phyloP scores from a whole-genome alignment of 2,113 vertebrate genomes.

The Argyrosomus japonicus region DNA sequence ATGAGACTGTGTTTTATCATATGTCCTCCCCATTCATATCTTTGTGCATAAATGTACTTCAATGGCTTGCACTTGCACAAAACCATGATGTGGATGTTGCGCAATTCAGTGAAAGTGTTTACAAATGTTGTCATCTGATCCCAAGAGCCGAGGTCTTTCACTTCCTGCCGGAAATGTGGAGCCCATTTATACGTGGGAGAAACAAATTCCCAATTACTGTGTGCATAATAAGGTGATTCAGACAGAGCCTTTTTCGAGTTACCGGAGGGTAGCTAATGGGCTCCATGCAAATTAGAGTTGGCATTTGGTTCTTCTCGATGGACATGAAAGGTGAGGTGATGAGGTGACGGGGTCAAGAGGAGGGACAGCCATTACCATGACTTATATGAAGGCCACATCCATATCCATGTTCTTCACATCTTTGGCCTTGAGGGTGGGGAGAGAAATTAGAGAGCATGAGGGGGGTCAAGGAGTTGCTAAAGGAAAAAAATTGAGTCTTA shows the following conservation, averaged over 20 bases:
- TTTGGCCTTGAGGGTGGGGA: slow-evolving; percentile 33
- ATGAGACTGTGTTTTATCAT: too few relatives aligned
- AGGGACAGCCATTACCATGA: slow-evolving; percentile 74
- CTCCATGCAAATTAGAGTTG: slow-evolving; percentile 74
- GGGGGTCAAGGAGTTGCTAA: slow-evolving; percentile 40
- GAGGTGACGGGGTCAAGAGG: slow-evolving; percentile 57
- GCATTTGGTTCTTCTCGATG: slow-evolving; percentile 68
- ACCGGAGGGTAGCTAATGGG: slow-evolving; percentile 71
- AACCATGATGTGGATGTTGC: not conserved
- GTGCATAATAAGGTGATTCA: slow-evolving; percentile 51
- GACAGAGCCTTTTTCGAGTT: slow-evolving; percentile 41
- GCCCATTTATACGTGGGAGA: slow-evolving; percentile 9
- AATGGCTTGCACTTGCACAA: not conserved
- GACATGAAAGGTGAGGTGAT: slow-evolving; percentile 68
- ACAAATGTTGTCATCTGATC: not conserved
- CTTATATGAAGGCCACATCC: slow-evolving; percentile 66
- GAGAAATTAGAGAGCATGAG: slow-evolving; percentile 49
- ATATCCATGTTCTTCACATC: slow-evolving; percentile 51
- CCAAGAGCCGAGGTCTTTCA: not conserved
- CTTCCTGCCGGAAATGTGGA: slow-evolving; percentile 18
- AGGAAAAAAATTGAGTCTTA: slow-evolving; percentile 32
- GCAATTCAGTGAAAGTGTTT: not conserved
- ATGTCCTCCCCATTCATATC: not conserved
- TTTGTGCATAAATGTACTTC: not conserved
- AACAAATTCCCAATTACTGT: slow-evolving; percentile 41